Base-by-base conservation (phyloP, 2,888 invertebrate genomes). In the Stramonita haemastoma region DNA sequence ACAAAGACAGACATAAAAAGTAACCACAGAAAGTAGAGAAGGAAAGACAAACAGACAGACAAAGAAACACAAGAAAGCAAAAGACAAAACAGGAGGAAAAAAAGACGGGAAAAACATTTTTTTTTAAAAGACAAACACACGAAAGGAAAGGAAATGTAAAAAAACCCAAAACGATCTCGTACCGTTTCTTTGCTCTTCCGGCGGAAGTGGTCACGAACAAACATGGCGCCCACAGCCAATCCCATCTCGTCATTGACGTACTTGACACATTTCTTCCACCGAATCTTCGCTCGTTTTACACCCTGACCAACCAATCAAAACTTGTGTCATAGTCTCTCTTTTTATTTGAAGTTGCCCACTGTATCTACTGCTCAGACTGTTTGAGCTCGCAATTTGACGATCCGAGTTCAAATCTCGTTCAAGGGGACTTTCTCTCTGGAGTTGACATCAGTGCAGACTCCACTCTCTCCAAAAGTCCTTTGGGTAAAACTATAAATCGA, bases 221-320 rank as follows among this genome's bases (percentile, higher is more conserved):
- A 99, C 97, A 99, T 97, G 0, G 98, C 97, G 0, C 99, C 99
- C 79, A 99, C 97, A 0, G 98, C 98, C 98, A 98, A 98, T 66
- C 98, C 98, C 93, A 98, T 96, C 94, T 97, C 97, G 95, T 98
- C 98, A 95, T 98, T 98, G 15, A 98, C 98, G 96, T 98, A 98
- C 0, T 97, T 97, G 11, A 99, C 98, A 95, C 99, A 99, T 93
- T 98, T 98, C 95, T 98, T 98, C 99, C 99, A 99, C 91, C 99
- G 96, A 0, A 94, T 93, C 85, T 94, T 94, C 87, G 95, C 95
- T 90, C 93, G 89, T 26, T 93, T 92, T 29, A 95, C 93, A n/a
- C 95, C 95, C 95, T 95, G 90, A 26, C 1, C 46, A 15, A 86
- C 57, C 34, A 81, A 73, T 66, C 66, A 66, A 46, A 46, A 46